phyloP scores from a whole-genome alignment of 2,888 invertebrate genomes.

The Agrochola circellaris region DNA sequence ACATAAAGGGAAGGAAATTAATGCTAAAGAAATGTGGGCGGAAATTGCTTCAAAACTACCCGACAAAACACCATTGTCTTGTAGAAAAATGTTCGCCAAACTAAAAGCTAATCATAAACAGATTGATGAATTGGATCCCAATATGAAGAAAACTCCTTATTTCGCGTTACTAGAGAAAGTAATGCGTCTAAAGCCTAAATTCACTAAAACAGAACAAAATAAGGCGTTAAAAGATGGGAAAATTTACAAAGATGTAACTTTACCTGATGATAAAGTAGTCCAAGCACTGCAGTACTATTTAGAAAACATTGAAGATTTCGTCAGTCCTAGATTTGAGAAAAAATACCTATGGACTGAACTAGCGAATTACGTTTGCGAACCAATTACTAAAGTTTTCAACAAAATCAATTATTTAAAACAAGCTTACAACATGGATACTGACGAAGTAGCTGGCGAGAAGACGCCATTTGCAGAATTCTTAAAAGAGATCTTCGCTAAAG shows the following conservation, averaged over 20 bases:
- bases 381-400: slow-evolving; percentile 80
- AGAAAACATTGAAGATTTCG: slow-evolving; percentile 83
- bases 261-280: slow-evolving; percentile 77
- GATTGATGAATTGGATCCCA: slow-evolving; percentile 58
- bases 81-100: slow-evolving; percentile 81
- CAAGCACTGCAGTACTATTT: slow-evolving; percentile 81
- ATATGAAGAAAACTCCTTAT: slow-evolving; percentile 68
- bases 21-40: slow-evolving; percentile 80
- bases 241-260: slow-evolving; percentile 75
- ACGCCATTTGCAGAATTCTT: slow-evolving; percentile 71
- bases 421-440: slow-evolving; percentile 72
- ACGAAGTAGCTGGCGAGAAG: slow-evolving; percentile 67
- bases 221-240: slow-evolving; percentile 70
- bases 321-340: slow-evolving; percentile 83
- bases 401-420: slow-evolving; percentile 85
- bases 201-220: slow-evolving; percentile 70
- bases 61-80: slow-evolving; percentile 75
- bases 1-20: slow-evolving; percentile 77
- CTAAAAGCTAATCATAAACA: slow-evolving; percentile 76
- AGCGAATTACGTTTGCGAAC: slow-evolving; percentile 76
- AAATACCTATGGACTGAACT: slow-evolving; percentile 84
- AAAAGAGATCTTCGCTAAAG: slow-evolving; percentile 78
- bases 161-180: slow-evolving; percentile 78
- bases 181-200: slow-evolving; percentile 77
- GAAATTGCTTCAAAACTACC: slow-evolving; percentile 78